A percentile compares a stretch with the other conserved stretches of the same genome.
These are phyloP conservation scores for Periphyllus acericola DNA, from an alignment of 2,888 invertebrate genomes.

Conservation along the genomic window DNA sequence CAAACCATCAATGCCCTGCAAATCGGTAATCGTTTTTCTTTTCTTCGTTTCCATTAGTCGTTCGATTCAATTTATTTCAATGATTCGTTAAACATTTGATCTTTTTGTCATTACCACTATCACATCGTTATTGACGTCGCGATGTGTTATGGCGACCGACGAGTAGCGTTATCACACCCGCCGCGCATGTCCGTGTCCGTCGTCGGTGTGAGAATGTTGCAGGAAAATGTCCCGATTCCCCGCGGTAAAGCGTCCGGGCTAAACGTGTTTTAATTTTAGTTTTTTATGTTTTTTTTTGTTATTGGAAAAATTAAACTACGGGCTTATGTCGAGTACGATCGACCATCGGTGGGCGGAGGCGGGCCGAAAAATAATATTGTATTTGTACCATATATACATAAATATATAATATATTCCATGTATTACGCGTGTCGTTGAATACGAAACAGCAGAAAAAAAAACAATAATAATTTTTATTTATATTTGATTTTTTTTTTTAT, in stretches of 20 bases:
- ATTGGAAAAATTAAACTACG: not conserved
- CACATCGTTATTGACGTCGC: no score
- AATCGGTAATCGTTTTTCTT: no score
- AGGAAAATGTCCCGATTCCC: no score
- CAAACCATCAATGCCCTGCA: no score
- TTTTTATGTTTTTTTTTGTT: not conserved
- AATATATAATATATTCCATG: slow-evolving; percentile 42
- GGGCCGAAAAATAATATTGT: not conserved
- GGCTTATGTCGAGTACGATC: not conserved
- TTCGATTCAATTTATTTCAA: no score
- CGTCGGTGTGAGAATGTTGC: no score
- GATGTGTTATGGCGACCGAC: no score
- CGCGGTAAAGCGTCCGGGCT: not conserved
- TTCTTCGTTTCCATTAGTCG: no score
- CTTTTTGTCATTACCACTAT: no score
- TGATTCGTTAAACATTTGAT: no score
- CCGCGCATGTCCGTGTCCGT: no score
- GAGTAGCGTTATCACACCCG: no score
- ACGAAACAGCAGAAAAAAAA: slow-evolving; percentile 9
- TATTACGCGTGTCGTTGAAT: slow-evolving; percentile 9
- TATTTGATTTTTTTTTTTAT: not conserved
- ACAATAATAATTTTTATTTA: not conserved
- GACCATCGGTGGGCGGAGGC: not conserved
- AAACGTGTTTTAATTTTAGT: not conserved
- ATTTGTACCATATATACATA: not conserved